A percentile compares a stretch with the other conserved stretches of the same genome.
phyloP scores from a whole-genome alignment of 2,888 invertebrate genomes.

The Linyphia triangularis region DNA sequence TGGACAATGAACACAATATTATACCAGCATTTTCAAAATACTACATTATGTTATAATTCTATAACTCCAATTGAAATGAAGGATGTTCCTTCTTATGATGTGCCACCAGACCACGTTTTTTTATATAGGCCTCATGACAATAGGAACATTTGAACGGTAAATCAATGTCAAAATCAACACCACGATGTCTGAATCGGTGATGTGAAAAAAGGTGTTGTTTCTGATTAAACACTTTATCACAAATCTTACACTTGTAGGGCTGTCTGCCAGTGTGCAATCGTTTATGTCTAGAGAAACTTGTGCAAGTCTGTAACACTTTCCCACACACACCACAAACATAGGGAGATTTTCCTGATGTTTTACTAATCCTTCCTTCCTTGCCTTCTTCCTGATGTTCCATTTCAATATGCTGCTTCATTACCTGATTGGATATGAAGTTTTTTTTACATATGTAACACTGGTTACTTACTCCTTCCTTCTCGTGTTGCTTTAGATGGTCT shows the following conservation, averaged over 20 bases:
- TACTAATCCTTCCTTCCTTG: too few relatives aligned
- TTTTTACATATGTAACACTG: conserved; percentile 1
- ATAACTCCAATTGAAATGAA: too few relatives aligned
- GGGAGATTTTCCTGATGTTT: too few relatives aligned
- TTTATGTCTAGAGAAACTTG: too few relatives aligned
- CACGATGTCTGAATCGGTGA: conserved; percentile 1
- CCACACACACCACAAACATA: conserved; percentile 22
- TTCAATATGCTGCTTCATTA: not conserved
- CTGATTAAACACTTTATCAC: conserved; percentile 12
- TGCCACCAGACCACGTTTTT: not conserved
- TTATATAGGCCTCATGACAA: not conserved
- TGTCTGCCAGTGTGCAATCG: too few relatives aligned
- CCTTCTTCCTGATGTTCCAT: not conserved
- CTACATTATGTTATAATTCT: too few relatives aligned
- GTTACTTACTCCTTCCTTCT: too few relatives aligned
- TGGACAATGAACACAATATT: too few relatives aligned
- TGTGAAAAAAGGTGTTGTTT: conserved; percentile 8
- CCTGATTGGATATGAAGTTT: not conserved
- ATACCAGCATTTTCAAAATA: too few relatives aligned
- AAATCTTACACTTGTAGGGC: conserved; percentile 30
- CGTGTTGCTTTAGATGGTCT: not conserved
- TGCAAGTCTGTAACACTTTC: not conserved
- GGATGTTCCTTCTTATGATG: conserved; percentile 5
- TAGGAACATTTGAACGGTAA: not conserved
- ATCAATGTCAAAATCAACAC: not conserved